Evolutionary conservation across 2,113 vertebrate species (phyloP), one percentile per base, ranked within the genome.

Genomic region (Hystrix brachyura): DNA sequence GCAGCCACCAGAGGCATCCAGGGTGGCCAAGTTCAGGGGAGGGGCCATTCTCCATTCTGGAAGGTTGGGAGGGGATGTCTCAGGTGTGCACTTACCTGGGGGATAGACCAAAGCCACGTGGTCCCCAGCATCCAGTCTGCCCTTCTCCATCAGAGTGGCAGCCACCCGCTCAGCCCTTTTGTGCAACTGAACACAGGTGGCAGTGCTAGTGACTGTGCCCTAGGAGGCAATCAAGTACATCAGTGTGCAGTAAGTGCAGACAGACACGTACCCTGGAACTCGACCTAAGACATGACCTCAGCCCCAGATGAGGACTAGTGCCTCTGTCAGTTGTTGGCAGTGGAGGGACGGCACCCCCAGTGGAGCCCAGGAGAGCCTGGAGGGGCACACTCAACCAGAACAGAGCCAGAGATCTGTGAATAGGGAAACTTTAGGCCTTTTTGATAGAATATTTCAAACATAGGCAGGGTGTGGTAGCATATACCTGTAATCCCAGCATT

Each of bases 51-150:
- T 69, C 53, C 5, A 9, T 14, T 43, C 29, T 27, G 14, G 59
- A 59, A 32, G 67, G 17, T 9, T 1, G 14, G 13, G 18, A 76
- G 65, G 69, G 86, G 43, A 21, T 3, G 14, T 79, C 80, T 9
- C 9, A 11, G 11, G 80, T 5, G 7, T 2, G 0, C 57, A n/a
- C 97, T 97, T 95, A 99, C 99, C 99, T 97, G 99, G 99, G 9
- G 99, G 99, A 95, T 99, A 99, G 74, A 99, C 99, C 17, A 99
- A 98, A 7, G 99, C 99, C 83, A 99, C 99, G 0, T 99, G 99
- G 98, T 99, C 99, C 86, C 99, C 99, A 1, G 99, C 96, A 80
- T 98, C 99, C 65, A 99, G 99, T 32, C 99, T 98, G 17, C 99
- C 99, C 93, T 99, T 99, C 97, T 99, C 99, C 98, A 98, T 97